Base-by-base conservation (phyloP, 2,797 vertebrate species). In the Amphiprion clarkii region DNA sequence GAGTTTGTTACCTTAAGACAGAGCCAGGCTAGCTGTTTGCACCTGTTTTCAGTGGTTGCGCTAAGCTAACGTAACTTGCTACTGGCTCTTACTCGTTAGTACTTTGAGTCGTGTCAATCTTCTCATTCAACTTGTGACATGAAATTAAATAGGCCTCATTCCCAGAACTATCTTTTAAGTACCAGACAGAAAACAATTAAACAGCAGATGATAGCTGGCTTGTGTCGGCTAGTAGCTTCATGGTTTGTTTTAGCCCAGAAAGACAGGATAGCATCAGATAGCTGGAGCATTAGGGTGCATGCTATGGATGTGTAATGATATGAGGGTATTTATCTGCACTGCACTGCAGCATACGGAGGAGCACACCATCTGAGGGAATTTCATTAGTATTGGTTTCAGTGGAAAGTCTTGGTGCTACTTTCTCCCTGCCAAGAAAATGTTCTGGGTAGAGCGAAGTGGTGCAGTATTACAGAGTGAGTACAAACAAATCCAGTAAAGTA, bases 371-470 rank as follows among this genome's bases (percentile, higher is more conserved):
- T 55, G 14, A 59, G 79, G 69, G 44, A 57, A 74, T 82, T 74
- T 48, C 66, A 79, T 90, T 87, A 83, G 78, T 64, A 66, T 67
- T 74, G 87, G 73, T 83, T 81, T 81, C 57, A 42, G 59, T 29
- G 17, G 42, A 70, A 65, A 52, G 25, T 48, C 69, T 67, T 27
- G 0, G 63, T 68, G 71, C 71, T 60, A 54, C 52, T 71, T 69
- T 71, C 49, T 70, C 46, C 46, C 60, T 72, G 72, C 71, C 74
- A 82, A 69, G 73, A 79, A 76, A 67, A 67, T 6, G 6, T 42
- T 71, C 62, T 23, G 36, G 53, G 25, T 60, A 33, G 51, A 66
- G 29, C 25, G 67, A 76, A 48, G 49, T 33, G 77, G 67, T 81
- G 76, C 78, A 74, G 51, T 71, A 61, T 78, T 79, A 76, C 81